Percentiles rank a stretch among this genome's conserved stretches.
phyloP scores from a whole-genome alignment of 2,888 invertebrate genomes.

The Drosophila maculinotata region DNA sequence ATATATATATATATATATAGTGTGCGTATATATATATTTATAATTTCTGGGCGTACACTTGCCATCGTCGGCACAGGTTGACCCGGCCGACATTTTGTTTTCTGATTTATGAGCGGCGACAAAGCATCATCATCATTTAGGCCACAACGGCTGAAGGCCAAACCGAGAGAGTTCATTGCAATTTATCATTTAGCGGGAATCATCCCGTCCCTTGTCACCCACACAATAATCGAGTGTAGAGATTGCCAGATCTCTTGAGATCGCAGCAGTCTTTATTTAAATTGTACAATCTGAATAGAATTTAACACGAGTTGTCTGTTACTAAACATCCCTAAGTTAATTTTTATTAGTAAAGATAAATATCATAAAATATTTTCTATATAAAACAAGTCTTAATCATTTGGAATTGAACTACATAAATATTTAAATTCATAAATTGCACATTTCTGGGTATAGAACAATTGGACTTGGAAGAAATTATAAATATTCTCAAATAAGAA shows the following conservation, averaged over 20 bases:
- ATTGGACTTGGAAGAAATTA: too few relatives aligned
- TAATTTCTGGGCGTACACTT: constrained; percentile 42
- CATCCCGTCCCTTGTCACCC: constrained; percentile 7
- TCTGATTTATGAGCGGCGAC: constrained; percentile 59
- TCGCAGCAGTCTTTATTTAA: constrained; percentile 1
- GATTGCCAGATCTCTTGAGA: neutral
- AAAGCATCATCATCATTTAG: constrained; percentile 44
- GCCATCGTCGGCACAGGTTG: constrained; percentile 51
- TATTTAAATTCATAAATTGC: too few relatives aligned
- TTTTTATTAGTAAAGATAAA: too few relatives aligned
- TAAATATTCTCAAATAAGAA: neutral
- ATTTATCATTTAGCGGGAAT: constrained; percentile 63
- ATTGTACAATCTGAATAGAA: neutral
- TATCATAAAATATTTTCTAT: neutral
- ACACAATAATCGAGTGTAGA: neutral
- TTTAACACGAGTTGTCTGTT: neutral
- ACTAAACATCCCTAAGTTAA: neutral
- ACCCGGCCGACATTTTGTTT: constrained; percentile 40
- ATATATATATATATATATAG: neutral
- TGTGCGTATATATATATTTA: neutral
- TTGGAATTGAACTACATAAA: too few relatives aligned
- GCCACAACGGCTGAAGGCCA: constrained; percentile 69
- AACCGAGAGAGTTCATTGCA: constrained; percentile 61
- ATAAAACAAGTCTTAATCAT: too few relatives aligned
- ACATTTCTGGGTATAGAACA: too few relatives aligned